Base-by-base conservation (phyloP, 2,113 vertebrate species). In the Cricetomys ansorgei region DNA sequence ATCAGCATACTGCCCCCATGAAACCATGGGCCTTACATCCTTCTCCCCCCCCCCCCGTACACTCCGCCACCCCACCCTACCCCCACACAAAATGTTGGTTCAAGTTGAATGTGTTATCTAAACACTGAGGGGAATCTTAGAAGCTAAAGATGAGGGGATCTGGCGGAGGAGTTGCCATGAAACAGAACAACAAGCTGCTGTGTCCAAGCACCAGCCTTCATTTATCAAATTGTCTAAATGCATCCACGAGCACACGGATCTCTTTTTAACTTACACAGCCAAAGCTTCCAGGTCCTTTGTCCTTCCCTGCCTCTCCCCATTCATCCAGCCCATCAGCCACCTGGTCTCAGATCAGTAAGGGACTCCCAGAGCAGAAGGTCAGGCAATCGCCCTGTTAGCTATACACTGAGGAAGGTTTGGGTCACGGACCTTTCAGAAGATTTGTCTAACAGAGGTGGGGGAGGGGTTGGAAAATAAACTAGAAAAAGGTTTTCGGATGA, bases 401-500 rank as follows among this genome's bases (percentile, higher is more conserved):
- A 67, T 84, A 67, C 45, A 34, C 40, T 45, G 0, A 50, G 86
- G 94, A 95, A 55, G 85, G n/a, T 92, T 94, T 69, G 64, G 75
- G 69, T 94, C 87, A 85, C 90, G 85, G 75, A 64, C 79, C n/a
- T 95, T 91, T 92, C 65, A 92, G 75, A 98, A 94, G 64, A 29
- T 59, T 89, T 40, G 72, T 1, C 50, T 89, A 80, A 85, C 2
- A 27, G 79, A 79, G 45, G 8, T 83, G n/a, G 27, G 6, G 67
- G 45, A 29, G 57, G 11, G 53, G 19, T 25, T 65, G 43, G 40
- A 91, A 62, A 69, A 91, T 90, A 45, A 85, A 67, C 64, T 84
- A 93, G 43, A 84, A 75, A 75, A 93, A 93, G 21, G 27, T 70
- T 72, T 37, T 31, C 92, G 84, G 94, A 96, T 88, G 50, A 91